A percentile compares a stretch with the other conserved stretches of the same genome.
Conservation (phyloP, 2,113 vertebrate species). For the Tricholaema leucomelas region DNA sequence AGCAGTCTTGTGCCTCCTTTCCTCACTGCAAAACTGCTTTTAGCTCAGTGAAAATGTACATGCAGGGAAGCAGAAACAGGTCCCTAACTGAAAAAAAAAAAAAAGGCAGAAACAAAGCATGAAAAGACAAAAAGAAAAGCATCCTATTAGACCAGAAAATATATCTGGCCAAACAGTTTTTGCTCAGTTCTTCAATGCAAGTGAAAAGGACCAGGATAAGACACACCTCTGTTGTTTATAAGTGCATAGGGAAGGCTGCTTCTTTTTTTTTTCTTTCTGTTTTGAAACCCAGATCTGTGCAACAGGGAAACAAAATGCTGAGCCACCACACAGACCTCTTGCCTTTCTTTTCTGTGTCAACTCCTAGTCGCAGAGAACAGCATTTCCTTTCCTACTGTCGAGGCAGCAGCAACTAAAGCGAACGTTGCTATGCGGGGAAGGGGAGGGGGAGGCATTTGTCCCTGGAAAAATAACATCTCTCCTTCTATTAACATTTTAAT, state of each 20-base stretch:
- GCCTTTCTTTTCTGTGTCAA: constrained; percentile 29
- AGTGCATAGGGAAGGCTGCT: background rate
- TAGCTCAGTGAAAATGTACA: background rate
- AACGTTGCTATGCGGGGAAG: constrained; percentile 54
- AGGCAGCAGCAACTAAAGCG: constrained; percentile 53
- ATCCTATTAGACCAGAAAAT: background rate
- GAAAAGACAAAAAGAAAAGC: background rate
- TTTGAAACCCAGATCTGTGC: background rate
- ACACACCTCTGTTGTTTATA: background rate
- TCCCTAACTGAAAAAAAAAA: background rate
- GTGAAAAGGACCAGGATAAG: background rate
- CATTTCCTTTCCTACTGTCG: constrained; percentile 20
- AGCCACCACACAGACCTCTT: constrained; percentile 19
- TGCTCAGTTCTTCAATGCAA: background rate
- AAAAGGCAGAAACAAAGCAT: background rate
- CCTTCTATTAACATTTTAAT: constrained; percentile 73
- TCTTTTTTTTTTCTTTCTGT: background rate
- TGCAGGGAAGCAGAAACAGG: background rate
- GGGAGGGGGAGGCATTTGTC: too few relatives aligned
- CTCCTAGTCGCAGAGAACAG: background rate
- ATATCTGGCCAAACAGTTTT: background rate
- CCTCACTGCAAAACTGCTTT: background rate
- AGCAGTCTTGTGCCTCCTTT: background rate
- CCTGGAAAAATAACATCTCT: constrained; percentile 66
- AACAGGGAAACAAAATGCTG: constrained; percentile 44